phyloP scores from a whole-genome alignment of 2,888 invertebrate genomes.

The Oscheius sp. region DNA sequence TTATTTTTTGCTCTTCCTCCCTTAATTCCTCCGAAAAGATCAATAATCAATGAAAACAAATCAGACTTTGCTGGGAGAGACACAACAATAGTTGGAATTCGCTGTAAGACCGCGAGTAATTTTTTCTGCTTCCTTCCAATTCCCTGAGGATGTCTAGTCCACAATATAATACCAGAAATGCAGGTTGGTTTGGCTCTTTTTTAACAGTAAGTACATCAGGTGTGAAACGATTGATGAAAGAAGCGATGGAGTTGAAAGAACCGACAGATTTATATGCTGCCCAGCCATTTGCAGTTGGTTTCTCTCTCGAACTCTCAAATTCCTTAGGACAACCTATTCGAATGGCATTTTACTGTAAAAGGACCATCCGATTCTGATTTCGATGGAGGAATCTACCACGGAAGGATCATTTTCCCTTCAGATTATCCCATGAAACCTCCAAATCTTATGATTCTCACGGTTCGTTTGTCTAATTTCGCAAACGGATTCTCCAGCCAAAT shows the following conservation, averaged over 20 bases:
- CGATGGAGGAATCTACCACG: constrained; percentile 87
- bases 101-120: not conserved
- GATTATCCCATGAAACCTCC: constrained; percentile 98
- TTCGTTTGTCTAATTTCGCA: constrained; percentile 71
- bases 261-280: constrained; percentile 90
- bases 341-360: constrained; percentile 95
- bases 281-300: constrained; percentile 80
- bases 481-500: constrained; percentile 79
- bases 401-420: constrained; percentile 86
- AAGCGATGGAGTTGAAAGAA: constrained; percentile 84
- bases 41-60: no score
- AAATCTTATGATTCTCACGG: constrained; percentile 88
- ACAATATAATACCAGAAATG: constrained; percentile 47
- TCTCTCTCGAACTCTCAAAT: not conserved
- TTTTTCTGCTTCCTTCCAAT: not conserved
- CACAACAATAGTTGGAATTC: no score
- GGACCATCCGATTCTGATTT: constrained; percentile 89
- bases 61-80: no score
- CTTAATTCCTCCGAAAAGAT: no score
- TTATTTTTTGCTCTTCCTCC: not conserved
- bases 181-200: constrained; percentile 35
- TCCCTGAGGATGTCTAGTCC: not conserved
- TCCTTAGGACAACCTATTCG: constrained; percentile 84
- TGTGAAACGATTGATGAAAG: constrained; percentile 90
- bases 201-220: constrained; percentile 74